A percentile compares a stretch with the other conserved stretches of the same genome.
Evolutionary conservation across 2,113 vertebrate species (phyloP).

Genomic region (Muscicapa adusta): DNA sequence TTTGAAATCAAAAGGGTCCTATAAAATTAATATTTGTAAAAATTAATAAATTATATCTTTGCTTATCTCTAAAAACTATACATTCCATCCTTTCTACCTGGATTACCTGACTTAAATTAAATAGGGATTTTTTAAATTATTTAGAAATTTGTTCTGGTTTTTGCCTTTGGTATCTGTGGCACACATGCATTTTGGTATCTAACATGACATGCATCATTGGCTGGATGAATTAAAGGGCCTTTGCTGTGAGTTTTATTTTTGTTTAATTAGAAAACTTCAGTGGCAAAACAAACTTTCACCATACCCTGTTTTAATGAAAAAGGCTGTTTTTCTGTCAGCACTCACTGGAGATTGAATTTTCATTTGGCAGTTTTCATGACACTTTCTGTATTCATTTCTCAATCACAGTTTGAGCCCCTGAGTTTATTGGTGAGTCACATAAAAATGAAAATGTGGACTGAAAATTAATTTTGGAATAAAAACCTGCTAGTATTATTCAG

Average conservation of each 20-base stretch:
- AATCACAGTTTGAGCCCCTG: background rate
- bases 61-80: background rate
- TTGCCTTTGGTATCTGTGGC: background rate
- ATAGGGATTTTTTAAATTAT: background rate
- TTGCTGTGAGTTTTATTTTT: background rate
- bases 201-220: background rate
- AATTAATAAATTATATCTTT: background rate
- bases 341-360: background rate
- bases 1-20: background rate
- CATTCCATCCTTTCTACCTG: background rate
- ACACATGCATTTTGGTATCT: background rate
- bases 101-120: background rate
- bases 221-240: background rate
- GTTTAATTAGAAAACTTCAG: background rate
- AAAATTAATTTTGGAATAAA: background rate
- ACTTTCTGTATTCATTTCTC: background rate
- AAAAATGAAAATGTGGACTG: background rate
- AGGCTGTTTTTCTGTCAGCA: background rate
- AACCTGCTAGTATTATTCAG: background rate
- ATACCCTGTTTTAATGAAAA: background rate
- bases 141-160: background rate
- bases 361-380: background rate
- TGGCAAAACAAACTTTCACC: background rate
- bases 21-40: background rate
- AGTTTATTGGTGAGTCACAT: background rate